Conservation (phyloP, 2,797 vertebrate genomes). For the Sphaeramia orbicularis region DNA sequence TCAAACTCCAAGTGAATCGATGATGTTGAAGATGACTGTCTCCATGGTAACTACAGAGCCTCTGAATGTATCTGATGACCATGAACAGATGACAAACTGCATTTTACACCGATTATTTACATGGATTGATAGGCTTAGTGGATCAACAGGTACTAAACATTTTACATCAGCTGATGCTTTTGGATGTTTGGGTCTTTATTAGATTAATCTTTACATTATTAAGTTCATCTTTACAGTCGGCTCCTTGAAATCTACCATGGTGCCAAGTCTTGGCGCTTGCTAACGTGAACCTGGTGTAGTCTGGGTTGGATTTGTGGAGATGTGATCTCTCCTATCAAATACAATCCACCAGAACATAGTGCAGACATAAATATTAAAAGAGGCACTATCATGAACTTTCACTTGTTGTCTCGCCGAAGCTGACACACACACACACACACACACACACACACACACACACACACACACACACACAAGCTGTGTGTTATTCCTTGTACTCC, state of each 20-base stretch:
- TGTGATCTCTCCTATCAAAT: conserved; percentile 32
- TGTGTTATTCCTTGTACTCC: conserved; percentile 93
- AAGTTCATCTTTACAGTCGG: not conserved
- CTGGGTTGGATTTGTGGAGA: conserved; percentile 22
- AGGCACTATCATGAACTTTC: conserved; percentile 47
- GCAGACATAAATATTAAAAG: conserved; percentile 66
- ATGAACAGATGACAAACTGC: too few species aligned
- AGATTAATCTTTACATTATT: too few species aligned
- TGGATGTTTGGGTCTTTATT: too few species aligned
- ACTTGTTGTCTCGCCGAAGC: conserved; percentile 21
- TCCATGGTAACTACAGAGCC: too few species aligned
- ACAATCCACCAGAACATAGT: conserved; percentile 31
- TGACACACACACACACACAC: conserved; percentile 5
- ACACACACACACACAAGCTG: not conserved
- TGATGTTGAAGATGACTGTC: too few species aligned
- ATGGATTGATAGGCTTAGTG: too few species aligned
- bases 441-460: too few species aligned
- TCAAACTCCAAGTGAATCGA: too few species aligned
- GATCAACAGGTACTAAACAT: too few species aligned
- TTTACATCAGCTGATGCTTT: too few species aligned
- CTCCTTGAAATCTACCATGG: conserved; percentile 21
- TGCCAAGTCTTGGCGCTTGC: not conserved
- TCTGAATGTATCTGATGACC: too few species aligned
- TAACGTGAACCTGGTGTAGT: not conserved
- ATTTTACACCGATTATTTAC: too few species aligned